These are phyloP conservation scores for Zapus hudsonius DNA, from an alignment of 2,113 vertebrate species.

Conservation along the genomic window DNA sequence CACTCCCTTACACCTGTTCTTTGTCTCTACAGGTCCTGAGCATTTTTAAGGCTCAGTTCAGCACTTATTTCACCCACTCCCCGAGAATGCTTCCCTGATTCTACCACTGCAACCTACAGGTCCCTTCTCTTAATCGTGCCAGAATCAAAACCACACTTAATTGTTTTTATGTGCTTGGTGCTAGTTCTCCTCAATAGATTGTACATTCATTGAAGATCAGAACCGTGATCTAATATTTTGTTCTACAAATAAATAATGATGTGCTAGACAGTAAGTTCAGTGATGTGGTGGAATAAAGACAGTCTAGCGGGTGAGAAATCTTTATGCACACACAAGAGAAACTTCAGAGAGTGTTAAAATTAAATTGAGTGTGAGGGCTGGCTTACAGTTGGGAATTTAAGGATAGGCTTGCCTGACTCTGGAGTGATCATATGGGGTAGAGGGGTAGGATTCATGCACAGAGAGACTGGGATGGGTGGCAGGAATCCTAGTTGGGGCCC, in stretches of 20 bases:
- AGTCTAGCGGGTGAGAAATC: not conserved
- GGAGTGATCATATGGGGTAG: not conserved
- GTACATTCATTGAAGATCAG: not conserved
- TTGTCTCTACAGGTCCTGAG: not conserved
- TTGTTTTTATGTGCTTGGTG: not conserved
- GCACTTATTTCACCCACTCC: not conserved
- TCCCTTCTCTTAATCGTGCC: constrained; percentile 16
- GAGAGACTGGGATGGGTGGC: not conserved
- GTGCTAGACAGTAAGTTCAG: not conserved
- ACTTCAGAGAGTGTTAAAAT: not conserved
- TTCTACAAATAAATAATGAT: not conserved
- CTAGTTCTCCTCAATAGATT: not conserved
- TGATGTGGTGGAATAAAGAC: not conserved
- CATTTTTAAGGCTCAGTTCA: not conserved
- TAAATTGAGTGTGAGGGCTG: not conserved
- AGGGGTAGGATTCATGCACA: not conserved
- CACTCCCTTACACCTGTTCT: not conserved
- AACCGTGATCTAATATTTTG: not conserved
- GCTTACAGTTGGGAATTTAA: not conserved
- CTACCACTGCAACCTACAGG: not conserved
- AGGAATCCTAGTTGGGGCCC: too few species aligned
- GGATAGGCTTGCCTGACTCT: not conserved
- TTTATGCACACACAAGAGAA: not conserved
- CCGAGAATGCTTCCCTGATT: not conserved
- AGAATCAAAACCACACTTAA: not conserved